These are phyloP conservation scores for Aulostomus chinensis DNA, from an alignment of 2,797 vertebrate genomes.

Conservation along the genomic window DNA sequence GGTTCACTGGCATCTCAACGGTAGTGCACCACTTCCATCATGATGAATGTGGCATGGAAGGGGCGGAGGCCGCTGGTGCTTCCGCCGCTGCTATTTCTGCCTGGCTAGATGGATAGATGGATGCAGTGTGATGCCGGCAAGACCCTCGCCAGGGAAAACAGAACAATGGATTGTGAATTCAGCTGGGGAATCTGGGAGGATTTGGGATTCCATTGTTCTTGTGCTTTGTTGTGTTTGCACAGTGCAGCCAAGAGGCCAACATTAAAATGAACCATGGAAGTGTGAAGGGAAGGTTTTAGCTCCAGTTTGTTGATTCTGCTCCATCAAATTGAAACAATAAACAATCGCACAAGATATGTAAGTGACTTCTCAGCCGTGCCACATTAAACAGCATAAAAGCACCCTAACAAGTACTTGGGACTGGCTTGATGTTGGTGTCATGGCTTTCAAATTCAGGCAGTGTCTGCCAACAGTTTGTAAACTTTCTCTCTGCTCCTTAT, in stretches of 20 bases:
- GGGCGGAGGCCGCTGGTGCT: constrained; percentile 23
- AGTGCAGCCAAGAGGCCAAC: not conserved
- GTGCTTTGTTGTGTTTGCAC: constrained; percentile 25
- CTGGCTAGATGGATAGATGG: constrained; percentile 17
- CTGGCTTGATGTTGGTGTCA: no score
- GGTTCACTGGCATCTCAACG: constrained; percentile 66
- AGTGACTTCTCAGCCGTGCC: no score
- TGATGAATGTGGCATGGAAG: constrained; percentile 57
- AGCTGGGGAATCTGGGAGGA: constrained; percentile 17
- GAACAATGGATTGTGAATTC: constrained; percentile 11
- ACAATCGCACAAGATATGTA: no score
- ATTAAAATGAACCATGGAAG: constrained; percentile 8
- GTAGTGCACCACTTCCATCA: constrained; percentile 33
- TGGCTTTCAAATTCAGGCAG: no score
- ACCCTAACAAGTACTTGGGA: no score
- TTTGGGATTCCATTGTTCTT: constrained; percentile 5
- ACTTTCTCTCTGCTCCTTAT: no score
- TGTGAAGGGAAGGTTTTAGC: constrained; percentile 9
- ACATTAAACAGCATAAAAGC: no score
- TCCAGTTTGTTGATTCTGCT: constrained; percentile 11
- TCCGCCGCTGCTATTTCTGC: not conserved
- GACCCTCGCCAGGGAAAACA: constrained; percentile 1
- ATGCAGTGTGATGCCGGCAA: constrained; percentile 1
- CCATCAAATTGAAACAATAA: no score
- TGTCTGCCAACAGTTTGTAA: no score